phyloP scores from a whole-genome alignment of 2,113 vertebrate species.

The Neodon shergylaensis region DNA sequence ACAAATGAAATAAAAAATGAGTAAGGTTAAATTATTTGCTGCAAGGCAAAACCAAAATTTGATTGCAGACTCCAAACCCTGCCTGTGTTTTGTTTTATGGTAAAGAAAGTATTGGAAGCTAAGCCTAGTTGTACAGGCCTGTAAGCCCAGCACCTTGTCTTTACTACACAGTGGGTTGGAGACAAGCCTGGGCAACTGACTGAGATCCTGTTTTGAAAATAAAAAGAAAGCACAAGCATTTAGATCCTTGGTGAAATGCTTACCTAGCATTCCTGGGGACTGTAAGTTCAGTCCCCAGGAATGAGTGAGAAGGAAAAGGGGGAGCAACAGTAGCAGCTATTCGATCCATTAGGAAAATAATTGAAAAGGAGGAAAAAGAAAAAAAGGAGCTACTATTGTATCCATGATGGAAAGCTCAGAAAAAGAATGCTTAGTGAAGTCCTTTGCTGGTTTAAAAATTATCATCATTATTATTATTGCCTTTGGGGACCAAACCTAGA shows the following conservation, averaged over 20 bases:
- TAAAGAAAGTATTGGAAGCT: constrained; percentile 26
- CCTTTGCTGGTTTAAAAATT: constrained; percentile 36
- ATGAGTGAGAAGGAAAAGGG: not conserved
- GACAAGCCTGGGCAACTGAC: not conserved
- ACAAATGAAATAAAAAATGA: constrained; percentile 63
- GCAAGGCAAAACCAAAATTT: constrained; percentile 25
- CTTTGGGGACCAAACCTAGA: not conserved
- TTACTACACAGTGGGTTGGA: not conserved
- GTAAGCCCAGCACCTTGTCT: not conserved
- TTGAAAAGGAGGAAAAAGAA: not conserved
- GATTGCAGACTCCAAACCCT: constrained; percentile 6
- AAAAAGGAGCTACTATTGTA: not conserved
- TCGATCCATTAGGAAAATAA: not conserved
- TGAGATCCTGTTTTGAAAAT: not conserved
- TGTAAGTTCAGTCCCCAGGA: not conserved
- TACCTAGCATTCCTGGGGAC: not conserved
- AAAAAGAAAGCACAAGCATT: not conserved
- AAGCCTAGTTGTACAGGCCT: not conserved
- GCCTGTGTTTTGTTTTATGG: constrained; percentile 54
- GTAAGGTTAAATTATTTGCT: constrained; percentile 29
- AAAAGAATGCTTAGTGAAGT: constrained; percentile 27
- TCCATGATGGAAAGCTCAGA: not conserved
- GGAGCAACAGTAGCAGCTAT: not conserved
- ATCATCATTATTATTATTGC: not conserved
- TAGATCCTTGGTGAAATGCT: not conserved